phyloP scores from a whole-genome alignment of 1,140 invertebrate species.

The Pararge aegeria region DNA sequence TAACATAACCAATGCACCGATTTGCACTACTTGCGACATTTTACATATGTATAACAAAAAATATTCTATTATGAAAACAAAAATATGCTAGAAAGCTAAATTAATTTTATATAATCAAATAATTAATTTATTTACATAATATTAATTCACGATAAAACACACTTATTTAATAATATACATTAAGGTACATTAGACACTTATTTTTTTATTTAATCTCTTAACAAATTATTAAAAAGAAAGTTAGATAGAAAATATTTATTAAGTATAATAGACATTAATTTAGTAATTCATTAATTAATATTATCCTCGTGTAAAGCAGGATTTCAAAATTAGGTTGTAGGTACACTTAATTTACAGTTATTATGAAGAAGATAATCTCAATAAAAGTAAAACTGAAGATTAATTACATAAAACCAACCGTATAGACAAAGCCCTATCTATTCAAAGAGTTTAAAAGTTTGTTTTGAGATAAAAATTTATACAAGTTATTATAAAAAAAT shows the following conservation, averaged over 20 bases:
- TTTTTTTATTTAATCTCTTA: slow-evolving; percentile 4
- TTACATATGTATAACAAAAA: neutral
- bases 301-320: neutral
- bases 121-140: slow-evolving; percentile 20
- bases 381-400: neutral
- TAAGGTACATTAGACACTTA: slow-evolving; percentile 28
- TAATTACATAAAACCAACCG: neutral
- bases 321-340: neutral
- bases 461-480: no score
- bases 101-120: slow-evolving; percentile 13
- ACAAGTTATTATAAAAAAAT: no score
- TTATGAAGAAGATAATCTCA: neutral
- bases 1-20: neutral
- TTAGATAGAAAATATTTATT: neutral
- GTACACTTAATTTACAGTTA: neutral
- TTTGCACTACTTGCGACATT: slow-evolving; percentile 9
- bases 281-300: slow-evolving; percentile 2
- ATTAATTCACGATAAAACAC: slow-evolving; percentile 17
- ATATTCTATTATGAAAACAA: slow-evolving; percentile 2
- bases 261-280: slow-evolving; percentile 3
- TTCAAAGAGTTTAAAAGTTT: no score
- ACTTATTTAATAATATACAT: slow-evolving; percentile 31
- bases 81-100: slow-evolving; percentile 15
- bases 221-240: neutral
- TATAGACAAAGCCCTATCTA: neutral